Evolutionary conservation across 1,140 invertebrate species (phyloP).

Genomic region (Calosoma granatense): DNA sequence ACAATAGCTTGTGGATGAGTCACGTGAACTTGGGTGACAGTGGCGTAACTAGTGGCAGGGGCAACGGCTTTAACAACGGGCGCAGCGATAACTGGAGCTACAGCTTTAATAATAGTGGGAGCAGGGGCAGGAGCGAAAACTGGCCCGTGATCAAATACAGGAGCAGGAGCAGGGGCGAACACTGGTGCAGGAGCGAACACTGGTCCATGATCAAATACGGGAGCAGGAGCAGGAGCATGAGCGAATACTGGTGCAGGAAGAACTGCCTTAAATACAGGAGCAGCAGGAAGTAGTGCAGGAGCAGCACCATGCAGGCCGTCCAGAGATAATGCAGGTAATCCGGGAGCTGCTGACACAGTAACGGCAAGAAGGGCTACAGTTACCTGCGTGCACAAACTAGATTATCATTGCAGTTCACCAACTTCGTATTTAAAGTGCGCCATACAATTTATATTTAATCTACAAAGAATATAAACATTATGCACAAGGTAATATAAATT

Average conservation of each 20-base stretch:
- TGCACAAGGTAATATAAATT: too few species aligned
- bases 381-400: too few species aligned
- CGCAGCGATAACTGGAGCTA: background rate
- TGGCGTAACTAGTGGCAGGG: slow-evolving; percentile 15
- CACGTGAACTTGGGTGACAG: slow-evolving; percentile 12
- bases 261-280: background rate
- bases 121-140: slow-evolving; percentile 1
- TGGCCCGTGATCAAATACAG: background rate
- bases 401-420: too few species aligned
- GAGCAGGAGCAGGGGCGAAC: background rate
- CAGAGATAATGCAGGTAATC: background rate
- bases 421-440: too few species aligned
- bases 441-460: too few species aligned
- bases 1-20: slow-evolving; percentile 10
- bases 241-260: background rate
- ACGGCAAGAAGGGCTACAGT: background rate
- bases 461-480: too few species aligned
- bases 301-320: background rate
- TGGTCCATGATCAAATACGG: background rate
- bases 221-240: background rate
- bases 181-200: slow-evolving; percentile 2
- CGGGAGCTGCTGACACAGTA: background rate
- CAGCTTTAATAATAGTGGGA: background rate
- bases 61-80: slow-evolving; percentile 13
- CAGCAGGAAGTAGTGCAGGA: background rate